Base-by-base conservation (phyloP, 2,888 invertebrate species). In the Orchesella flavescens region DNA sequence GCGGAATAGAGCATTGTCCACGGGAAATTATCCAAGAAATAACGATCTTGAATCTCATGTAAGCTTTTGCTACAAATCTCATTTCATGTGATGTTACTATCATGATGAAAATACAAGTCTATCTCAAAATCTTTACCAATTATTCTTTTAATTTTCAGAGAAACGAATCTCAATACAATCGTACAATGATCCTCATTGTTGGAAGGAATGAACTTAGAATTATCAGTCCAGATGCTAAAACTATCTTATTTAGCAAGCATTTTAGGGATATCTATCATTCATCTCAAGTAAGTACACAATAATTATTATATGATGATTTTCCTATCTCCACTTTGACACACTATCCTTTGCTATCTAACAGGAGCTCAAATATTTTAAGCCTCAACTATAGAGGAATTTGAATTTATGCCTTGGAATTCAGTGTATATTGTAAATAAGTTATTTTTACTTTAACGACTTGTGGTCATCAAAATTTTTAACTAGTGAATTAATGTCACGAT, bases 141-240 rank as follows among this genome's bases (percentile, higher is more conserved):
- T n/a, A n/a, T n/a, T n/a, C n/a, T 15, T 15, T 3, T 49, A n/a
- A 49, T 43, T 66, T 46, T 3, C 43, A 66, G 44, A 15, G 66
- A 21, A 4, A 17, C 17, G 44, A 80, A 2, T 55, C 91, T 0
- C 95, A 96, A 86, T 95, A 95, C 89, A 97, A 97, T 90, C 93
- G 97, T 65, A 97, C 97, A 0, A 98, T 98, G 97, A 93, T 98
- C 55, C 94, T 98, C 66, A 91, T 95, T 92, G 95, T 98, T 9
- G 97, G 96, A 7, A 92, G 95, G 65, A 93, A 94, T 24, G 97
- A 98, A 90, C 91, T 98, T 13, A 93, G 96, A 65, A 92, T 98
- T 5, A 97, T 98, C 86, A 97, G 97, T 89, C 96, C 97, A 0
- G 97, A 98, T 89, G 93, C 96, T 81, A 98, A 98, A 89, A 95